Conservation (phyloP, 2,797 vertebrate species). For the Stomatorhinus walkeri region DNA sequence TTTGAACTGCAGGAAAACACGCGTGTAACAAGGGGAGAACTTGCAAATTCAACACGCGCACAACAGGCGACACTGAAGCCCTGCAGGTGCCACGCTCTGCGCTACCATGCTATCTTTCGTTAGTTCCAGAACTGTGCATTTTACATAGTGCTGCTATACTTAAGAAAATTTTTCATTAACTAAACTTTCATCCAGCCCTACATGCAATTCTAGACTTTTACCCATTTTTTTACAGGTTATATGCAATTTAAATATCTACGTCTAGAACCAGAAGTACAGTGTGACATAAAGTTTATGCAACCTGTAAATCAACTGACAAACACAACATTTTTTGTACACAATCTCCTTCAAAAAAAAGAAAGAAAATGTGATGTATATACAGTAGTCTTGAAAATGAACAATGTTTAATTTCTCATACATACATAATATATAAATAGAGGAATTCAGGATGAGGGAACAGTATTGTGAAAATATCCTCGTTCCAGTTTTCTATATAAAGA, state of each 20-base stretch:
- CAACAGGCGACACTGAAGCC: not conserved
- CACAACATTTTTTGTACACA: not conserved
- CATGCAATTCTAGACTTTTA: not conserved
- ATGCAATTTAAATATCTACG: not conserved
- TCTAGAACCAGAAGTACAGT: not conserved
- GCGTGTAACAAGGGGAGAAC: not conserved
- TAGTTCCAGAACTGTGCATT: not conserved
- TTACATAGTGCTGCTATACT: not conserved
- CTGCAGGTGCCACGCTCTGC: not conserved
- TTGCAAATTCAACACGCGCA: not conserved
- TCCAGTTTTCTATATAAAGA: not conserved
- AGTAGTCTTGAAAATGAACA: not conserved
- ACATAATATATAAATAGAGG: not conserved
- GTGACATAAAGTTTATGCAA: not conserved
- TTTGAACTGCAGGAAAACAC: not conserved
- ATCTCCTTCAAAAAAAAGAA: not conserved
- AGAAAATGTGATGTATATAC: not conserved
- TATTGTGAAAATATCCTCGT: not conserved
- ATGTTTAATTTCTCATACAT: not conserved
- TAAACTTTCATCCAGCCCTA: not conserved
- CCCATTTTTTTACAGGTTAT: not conserved
- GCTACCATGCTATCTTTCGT: not conserved
- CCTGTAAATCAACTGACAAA: not conserved
- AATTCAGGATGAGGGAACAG: not conserved
- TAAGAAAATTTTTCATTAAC: not conserved